Base-by-base conservation (phyloP, 2,888 invertebrate genomes). In the Saturnia pavonia region DNA sequence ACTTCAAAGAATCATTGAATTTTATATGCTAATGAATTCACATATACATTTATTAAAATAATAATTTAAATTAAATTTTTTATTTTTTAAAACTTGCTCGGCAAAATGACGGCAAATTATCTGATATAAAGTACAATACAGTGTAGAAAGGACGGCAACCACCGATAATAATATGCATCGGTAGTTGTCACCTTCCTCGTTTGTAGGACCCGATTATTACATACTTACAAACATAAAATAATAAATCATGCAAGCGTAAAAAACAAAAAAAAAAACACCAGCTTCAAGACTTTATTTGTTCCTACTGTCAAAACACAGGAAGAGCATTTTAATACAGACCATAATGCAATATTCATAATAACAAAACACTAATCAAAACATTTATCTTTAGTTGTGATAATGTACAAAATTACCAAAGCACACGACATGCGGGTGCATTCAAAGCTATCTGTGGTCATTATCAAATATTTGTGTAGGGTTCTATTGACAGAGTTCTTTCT, bases 381-480 rank as follows among this genome's bases (percentile, higher is more conserved):
- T 88, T 83, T 84, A 86, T 86, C 82, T 82, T 77, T 69, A 72
- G 74, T 75, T 69, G 77, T 78, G 82, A 85, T 85, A 85, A 83
- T 85, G 81, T 81, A 84, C 83, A 78, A 85, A 86, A 90, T 89
- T 86, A 88, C 85, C 87, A 80, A 76, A 78, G 78, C 80, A 80
- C 81, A 85, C 81, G 79, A 86, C 84, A 91, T 91, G 90, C 91
- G 91, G 91, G 91, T 84, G 84, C 86, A 86, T 84, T 88, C 87
- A 85, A 82, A 85, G 85, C 82, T 88, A 91, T 91, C 91, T 88
- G 84, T 83, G 85, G 82, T 85, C 84, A 83, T 86, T 89, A 92
- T 91, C 91, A 85, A 88, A 88, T 83, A 86, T 89, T 86, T 82
- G 82, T 78, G 80, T 86, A 87, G 87, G 85, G 80, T 78, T 72